These are phyloP conservation scores for Lepus europaeus DNA, from an alignment of 2,113 vertebrate species.

Conservation along the genomic window DNA sequence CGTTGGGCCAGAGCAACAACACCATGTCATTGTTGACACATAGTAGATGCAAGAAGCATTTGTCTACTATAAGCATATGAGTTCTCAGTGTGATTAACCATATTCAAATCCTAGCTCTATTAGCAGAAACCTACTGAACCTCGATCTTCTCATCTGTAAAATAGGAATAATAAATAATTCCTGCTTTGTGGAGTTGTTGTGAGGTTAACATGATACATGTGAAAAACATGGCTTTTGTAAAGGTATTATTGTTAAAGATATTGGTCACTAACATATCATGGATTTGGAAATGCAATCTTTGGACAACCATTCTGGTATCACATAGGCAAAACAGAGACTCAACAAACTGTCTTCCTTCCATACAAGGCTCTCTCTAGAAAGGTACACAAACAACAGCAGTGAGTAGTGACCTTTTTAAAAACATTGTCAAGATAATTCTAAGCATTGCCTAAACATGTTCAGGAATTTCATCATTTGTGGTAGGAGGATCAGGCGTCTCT, in stretches of 20 bases:
- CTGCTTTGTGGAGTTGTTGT: neutral
- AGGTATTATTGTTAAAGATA: neutral
- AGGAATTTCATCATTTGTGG: neutral
- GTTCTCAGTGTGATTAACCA: neutral
- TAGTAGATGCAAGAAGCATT: neutral
- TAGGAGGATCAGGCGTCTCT: neutral
- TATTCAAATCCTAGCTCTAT: neutral
- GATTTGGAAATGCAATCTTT: neutral
- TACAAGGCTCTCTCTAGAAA: neutral
- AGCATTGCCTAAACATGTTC: neutral
- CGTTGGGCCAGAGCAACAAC: neutral
- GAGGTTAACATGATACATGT: neutral
- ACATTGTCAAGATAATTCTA: neutral
- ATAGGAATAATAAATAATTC: neutral
- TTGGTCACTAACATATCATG: neutral
- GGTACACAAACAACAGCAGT: neutral
- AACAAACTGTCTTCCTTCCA: neutral
- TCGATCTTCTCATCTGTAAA: neutral
- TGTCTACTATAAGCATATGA: neutral
- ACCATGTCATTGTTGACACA: neutral
- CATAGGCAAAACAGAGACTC: neutral
- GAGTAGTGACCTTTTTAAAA: neutral
- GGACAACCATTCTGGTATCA: neutral
- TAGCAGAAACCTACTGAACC: neutral
- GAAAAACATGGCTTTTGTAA: neutral